Evolutionary conservation across 2,113 vertebrate genomes (phyloP).

Genomic region (Gulo gulo): DNA sequence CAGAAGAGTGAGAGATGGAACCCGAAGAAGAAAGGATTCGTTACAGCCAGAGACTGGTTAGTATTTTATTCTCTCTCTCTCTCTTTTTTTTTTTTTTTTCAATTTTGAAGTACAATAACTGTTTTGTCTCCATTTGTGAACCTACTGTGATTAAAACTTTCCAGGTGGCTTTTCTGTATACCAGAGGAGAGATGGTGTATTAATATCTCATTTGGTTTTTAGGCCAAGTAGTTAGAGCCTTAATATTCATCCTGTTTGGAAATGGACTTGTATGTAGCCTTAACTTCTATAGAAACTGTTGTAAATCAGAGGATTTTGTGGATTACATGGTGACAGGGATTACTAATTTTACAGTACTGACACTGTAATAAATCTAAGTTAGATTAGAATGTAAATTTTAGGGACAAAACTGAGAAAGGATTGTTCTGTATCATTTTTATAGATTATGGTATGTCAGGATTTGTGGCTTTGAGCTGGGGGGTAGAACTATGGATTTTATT

Average conservation of each 20-base stretch:
- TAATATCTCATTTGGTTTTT: conserved; percentile 17
- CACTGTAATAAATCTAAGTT: conserved; percentile 1
- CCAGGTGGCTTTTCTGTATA: conserved; percentile 31
- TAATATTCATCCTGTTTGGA: conserved; percentile 22
- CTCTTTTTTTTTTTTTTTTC: too few relatives aligned
- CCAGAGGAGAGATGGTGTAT: background rate
- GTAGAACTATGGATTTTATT: background rate
- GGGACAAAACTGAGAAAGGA: background rate
- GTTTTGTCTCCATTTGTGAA: conserved; percentile 56
- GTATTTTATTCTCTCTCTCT: conserved; percentile 62
- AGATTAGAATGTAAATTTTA: conserved; percentile 32
- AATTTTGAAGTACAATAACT: conserved; percentile 36
- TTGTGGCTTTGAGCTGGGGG: conserved; percentile 3
- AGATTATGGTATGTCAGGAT: background rate
- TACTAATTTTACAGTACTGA: conserved; percentile 31
- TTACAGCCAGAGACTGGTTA: conserved; percentile 97
- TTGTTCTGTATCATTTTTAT: background rate
- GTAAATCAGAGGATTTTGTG: conserved; percentile 38
- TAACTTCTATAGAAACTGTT: conserved; percentile 36
- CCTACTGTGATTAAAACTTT: conserved; percentile 35
- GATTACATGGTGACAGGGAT: background rate
- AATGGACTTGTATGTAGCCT: background rate
- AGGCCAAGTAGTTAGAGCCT: background rate
- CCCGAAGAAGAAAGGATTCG: conserved; percentile 93
- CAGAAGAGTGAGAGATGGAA: conserved; percentile 85